Base-by-base conservation (phyloP, 2,888 invertebrate genomes). In the Chromoteleia sp. region DNA sequence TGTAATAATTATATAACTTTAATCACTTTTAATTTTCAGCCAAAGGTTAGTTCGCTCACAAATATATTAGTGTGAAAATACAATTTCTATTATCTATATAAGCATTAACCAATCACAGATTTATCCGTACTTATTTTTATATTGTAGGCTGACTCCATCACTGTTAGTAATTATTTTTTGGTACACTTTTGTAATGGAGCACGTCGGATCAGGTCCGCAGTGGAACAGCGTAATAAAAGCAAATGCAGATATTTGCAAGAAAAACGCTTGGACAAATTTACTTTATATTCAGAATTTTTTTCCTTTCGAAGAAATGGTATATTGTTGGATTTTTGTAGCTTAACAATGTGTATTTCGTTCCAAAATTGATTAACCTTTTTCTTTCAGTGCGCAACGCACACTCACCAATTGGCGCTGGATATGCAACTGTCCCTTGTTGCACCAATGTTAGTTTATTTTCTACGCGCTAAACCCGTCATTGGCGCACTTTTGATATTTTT, bases 341-440 rank as follows among this genome's bases (percentile, higher is more conserved):
- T 43, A 25, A 25, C 36, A 36, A 54, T 56, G 43, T 43, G 45
- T 54, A 54, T 14, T 52, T 52, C 7, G 45, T 58, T 59, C 14
- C 59, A 68, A 76, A 52, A 52, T 59, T 76, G 41, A 75, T 50
- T 59, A 33, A 36, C 6, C 36, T 17, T 45, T 54, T 56, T 21
- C 15, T 79, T 79, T 68, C 91, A 96, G 96, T 96, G 96, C 86
- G 95, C 96, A 17, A 94, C 95, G 0, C 95, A 95, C 91, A 95
- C 95, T 0, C 95, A 96, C 88, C 96, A 96, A 86, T 88, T 96
- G 81, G 96, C 96, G 0, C 87, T 96, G 84, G 96, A 96, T 87
- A 94, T 96, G 93, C 96, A 96, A 89, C 92, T 96, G 7, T 95
- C 95, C 7, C 90, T 95, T 56, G 84, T 95, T 2, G 94, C 95